A percentile compares a stretch with the other conserved stretches of the same genome.
Evolutionary conservation across 2,888 invertebrate genomes (phyloP).

Genomic region (Tenthredo mesomela): DNA sequence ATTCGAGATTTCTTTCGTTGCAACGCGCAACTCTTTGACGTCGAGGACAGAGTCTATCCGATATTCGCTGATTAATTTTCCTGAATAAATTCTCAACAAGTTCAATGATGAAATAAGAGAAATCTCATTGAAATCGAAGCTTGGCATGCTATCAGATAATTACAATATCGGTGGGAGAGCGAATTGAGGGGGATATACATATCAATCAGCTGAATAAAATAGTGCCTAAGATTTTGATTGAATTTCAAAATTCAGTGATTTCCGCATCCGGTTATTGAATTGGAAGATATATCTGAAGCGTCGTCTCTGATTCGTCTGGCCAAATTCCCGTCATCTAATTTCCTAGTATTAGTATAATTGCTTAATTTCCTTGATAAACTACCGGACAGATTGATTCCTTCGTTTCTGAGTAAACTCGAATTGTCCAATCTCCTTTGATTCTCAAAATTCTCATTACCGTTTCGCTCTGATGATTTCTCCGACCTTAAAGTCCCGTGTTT

Average conservation of each 20-base stretch:
- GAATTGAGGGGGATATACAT: background rate
- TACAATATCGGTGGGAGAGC: slow-evolving; percentile 24
- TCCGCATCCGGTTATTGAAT: slow-evolving; percentile 67
- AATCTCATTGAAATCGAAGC: background rate
- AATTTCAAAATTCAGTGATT: slow-evolving; percentile 63
- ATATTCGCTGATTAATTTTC: background rate
- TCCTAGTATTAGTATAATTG: slow-evolving; percentile 71
- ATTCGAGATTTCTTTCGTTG: slow-evolving; percentile 65
- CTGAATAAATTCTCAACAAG: background rate
- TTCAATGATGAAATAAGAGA: background rate
- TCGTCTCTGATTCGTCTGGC: slow-evolving; percentile 70
- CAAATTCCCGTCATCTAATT: slow-evolving; percentile 67
- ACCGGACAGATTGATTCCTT: slow-evolving; percentile 69
- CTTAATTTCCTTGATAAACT: slow-evolving; percentile 69
- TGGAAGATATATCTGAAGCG: slow-evolving; percentile 69
- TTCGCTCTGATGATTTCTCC: slow-evolving; percentile 69
- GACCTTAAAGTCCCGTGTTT: slow-evolving; percentile 68
- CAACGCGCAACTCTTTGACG: background rate
- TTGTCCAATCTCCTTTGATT: slow-evolving; percentile 65
- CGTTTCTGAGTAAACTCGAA: slow-evolving; percentile 64
- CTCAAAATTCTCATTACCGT: slow-evolving; percentile 71
- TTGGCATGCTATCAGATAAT: background rate
- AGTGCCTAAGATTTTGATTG: background rate
- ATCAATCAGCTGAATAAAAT: background rate
- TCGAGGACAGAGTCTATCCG: background rate